Base-by-base conservation (phyloP, 2,888 invertebrate species). In the Nemotelus nigrinus region DNA sequence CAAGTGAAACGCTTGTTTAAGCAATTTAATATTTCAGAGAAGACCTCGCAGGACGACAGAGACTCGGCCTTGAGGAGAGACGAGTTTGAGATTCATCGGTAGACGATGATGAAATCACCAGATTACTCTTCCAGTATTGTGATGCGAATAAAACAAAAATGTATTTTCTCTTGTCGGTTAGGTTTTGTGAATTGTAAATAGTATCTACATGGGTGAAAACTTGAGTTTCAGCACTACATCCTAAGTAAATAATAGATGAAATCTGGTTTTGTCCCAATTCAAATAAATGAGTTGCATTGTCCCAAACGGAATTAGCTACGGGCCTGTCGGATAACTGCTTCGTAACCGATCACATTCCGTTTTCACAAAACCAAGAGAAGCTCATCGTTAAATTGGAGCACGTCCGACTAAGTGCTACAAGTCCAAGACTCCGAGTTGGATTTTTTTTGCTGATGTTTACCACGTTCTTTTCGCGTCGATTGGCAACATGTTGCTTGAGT, bases 341-440 rank as follows among this genome's bases (percentile, higher is more conserved):
- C 39, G 41, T 70, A 25, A 53, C n/a, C 25, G 63, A 25, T 25
- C 25, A 1, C 39, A 63, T 63, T 8, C 41, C 10, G 63, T 8
- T 55, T 65, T 39, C 55, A 50, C 39, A 25, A 67, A 44, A 64
- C 44, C 43, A 45, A 5, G 5, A 67, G 67, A 48, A 7, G 39
- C 70, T 70, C 55, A 70, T 70, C 70, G 44, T 70, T 41, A 70
- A 70, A 70, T 70, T 70, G 55, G 70, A 70, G 55, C 70, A 55
- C 70, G 70, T 70, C 70, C 70, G 55, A 55, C 70, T 70, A 70
- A 70, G 55, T 43, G n/a, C 10, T 47, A 7, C 3, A 41, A 25
- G 60, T 60, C 41, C 60, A 7, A 60, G 39, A 60, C 39, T 25
- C 47, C 41, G 25, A 55, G 45, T 8, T 1, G 25, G 41, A 8